Base-by-base conservation (phyloP, 2,113 vertebrate genomes). In the Prochilodus magdalenae region DNA sequence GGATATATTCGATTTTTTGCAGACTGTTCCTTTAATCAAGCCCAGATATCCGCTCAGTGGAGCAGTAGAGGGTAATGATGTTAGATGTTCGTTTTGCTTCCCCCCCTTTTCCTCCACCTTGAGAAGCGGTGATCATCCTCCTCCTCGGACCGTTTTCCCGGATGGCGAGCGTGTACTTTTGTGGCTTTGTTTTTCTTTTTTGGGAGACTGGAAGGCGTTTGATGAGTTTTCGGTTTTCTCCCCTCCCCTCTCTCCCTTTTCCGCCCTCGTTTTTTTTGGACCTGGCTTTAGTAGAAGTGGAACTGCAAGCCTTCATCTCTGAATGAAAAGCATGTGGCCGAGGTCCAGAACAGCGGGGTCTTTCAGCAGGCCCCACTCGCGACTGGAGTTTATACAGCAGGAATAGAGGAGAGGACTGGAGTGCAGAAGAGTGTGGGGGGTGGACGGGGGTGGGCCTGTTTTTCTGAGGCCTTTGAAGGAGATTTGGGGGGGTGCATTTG, bases 311-410 rank as follows among this genome's bases (percentile, higher is more conserved):
- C 94, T 94, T 94, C 91, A 94, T 95, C 93, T 95, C 91, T 94
- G 91, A 95, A 94, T 94, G 93, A 93, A 91, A 94, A 93, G 92
- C 93, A 93, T 94, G 93, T 95, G 94, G 94, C 93, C 91, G 90
- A 81, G 84, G 89, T 94, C 94, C 94, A 95, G 93, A 94, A 95
- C 94, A 95, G 94, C 93, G 90, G 92, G 92, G 92, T 93, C 93
- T 95, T 95, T 95, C 94, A 95, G 91, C 90, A 87, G 89, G 80
- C 90, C 91, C 90, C 80, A 89, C 90, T 90, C 89, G 94, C 94
- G 95, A 94, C 94, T 94, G 94, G 91, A 91, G 93, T 95, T 94
- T 95, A 92, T 91, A 91, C 89, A 89, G 92, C 92, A 92, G 91
- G 87, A 85, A 77, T 74, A 85, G 80, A 74, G 33, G 82, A 47